A percentile compares a stretch with the other conserved stretches of the same genome.
These are phyloP conservation scores for Rhodinocichla rosea DNA, from an alignment of 2,113 vertebrate genomes.

Conservation along the genomic window DNA sequence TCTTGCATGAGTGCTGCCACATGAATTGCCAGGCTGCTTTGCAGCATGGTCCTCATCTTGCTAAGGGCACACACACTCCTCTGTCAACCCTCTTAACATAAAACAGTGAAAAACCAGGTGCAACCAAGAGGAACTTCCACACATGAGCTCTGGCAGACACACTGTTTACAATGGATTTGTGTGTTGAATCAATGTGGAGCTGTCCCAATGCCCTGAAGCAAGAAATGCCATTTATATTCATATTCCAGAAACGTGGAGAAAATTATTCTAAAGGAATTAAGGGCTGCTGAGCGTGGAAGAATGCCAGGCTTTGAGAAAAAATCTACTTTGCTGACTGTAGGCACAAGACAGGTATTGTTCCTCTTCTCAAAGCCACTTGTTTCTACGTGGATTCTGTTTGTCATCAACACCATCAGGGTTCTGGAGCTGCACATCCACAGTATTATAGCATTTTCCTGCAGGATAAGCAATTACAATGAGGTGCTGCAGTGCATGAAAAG, in stretches of 20 bases:
- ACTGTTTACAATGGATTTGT: background rate
- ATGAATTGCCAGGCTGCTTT: background rate
- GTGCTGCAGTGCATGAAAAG: background rate
- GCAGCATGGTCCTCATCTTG: background rate
- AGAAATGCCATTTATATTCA: background rate
- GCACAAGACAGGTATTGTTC: background rate
- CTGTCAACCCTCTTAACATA: background rate
- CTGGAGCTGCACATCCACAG: background rate
- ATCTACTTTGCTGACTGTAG: accelerated
- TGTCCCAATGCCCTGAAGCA: background rate
- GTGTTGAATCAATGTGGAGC: background rate
- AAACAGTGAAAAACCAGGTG: background rate
- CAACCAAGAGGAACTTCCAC: background rate
- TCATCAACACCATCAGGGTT: background rate
- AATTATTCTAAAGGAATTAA: background rate
- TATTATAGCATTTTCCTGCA: background rate
- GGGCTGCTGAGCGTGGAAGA: background rate
- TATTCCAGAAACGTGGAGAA: background rate
- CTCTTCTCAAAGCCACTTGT: background rate
- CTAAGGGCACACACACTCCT: background rate
- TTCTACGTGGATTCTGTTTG: background rate
- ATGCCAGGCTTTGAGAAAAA: background rate
- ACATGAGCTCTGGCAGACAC: background rate
- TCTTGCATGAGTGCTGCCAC: background rate
- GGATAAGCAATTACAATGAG: background rate